These are phyloP conservation scores for Hypsibius dujardini DNA, from an alignment of 1,140 invertebrate genomes.

Conservation along the genomic window DNA sequence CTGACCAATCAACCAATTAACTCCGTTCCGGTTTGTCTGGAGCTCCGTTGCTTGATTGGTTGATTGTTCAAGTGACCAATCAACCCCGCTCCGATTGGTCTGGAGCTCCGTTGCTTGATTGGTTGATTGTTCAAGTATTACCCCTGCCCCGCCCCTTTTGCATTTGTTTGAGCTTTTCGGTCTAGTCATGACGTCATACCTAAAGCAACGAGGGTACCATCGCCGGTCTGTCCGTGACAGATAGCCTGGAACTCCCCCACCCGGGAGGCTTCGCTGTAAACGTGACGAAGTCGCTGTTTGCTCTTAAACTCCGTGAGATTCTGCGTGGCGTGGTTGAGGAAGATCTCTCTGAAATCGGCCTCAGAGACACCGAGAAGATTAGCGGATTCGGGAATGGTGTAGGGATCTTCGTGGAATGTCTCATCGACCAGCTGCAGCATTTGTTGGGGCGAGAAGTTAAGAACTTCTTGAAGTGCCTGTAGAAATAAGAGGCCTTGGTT, in stretches of 20 bases:
- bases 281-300: slow-evolving; percentile 65
- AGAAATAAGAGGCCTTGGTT: slow-evolving; percentile 31
- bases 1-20: no score
- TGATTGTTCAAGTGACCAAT: no score
- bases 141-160: slow-evolving; percentile 26
- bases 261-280: slow-evolving; percentile 52
- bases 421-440: slow-evolving; percentile 47
- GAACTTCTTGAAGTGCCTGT: slow-evolving; percentile 48
- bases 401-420: slow-evolving; percentile 48
- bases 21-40: no score
- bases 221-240: slow-evolving; percentile 33
- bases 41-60: no score
- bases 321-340: slow-evolving; percentile 49
- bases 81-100: no score
- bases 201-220: no score
- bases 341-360: slow-evolving; percentile 45
- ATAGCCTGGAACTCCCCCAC: slow-evolving; percentile 53
- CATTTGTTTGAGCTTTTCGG: no score
- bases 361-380: slow-evolving; percentile 44
- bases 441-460: slow-evolving; percentile 45
- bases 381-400: slow-evolving; percentile 56
- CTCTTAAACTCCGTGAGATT: slow-evolving; percentile 56
- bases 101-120: no score
- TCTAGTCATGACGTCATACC: no score
- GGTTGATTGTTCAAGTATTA: no score